A percentile compares a stretch with the other conserved stretches of the same genome.
These are phyloP conservation scores for Laterallus jamaicensis DNA, from an alignment of 2,113 vertebrate species.

Conservation along the genomic window DNA sequence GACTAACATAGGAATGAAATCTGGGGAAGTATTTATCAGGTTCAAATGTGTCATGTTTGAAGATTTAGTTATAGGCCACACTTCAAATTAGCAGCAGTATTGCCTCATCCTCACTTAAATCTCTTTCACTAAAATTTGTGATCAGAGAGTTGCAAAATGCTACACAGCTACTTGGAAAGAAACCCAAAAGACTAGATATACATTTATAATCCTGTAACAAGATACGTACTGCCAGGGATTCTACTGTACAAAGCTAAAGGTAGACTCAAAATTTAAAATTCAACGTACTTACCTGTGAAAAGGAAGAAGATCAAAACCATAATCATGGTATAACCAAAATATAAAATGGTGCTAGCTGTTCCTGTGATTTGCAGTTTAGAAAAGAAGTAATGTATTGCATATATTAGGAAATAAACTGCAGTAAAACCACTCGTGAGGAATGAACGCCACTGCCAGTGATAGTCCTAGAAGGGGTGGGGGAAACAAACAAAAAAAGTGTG, in stretches of 20 bases:
- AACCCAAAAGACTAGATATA: neutral
- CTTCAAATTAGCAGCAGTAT: neutral
- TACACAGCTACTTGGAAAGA: neutral
- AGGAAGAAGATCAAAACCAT: constrained; percentile 97
- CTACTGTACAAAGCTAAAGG: neutral
- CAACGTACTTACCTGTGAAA: constrained; percentile 84
- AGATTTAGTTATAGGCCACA: neutral
- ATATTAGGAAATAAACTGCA: constrained; percentile 94
- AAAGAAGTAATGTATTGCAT: constrained; percentile 93
- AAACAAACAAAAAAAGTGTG: neutral
- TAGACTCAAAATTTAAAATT: neutral
- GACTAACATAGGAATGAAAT: neutral
- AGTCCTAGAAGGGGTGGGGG: constrained; percentile 80
- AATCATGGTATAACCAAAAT: constrained; percentile 94
- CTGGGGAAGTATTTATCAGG: neutral
- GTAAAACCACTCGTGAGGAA: constrained; percentile 98
- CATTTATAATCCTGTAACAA: neutral
- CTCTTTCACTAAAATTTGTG: neutral
- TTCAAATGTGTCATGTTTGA: neutral
- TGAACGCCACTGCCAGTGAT: constrained; percentile 98
- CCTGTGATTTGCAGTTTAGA: constrained; percentile 93
- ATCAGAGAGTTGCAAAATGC: neutral
- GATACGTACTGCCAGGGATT: neutral
- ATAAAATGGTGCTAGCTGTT: constrained; percentile 91
- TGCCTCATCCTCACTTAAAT: neutral